A percentile compares a stretch with the other conserved stretches of the same genome.
phyloP scores from a whole-genome alignment of 2,888 invertebrate genomes.

The Drosophila setosimentum region DNA sequence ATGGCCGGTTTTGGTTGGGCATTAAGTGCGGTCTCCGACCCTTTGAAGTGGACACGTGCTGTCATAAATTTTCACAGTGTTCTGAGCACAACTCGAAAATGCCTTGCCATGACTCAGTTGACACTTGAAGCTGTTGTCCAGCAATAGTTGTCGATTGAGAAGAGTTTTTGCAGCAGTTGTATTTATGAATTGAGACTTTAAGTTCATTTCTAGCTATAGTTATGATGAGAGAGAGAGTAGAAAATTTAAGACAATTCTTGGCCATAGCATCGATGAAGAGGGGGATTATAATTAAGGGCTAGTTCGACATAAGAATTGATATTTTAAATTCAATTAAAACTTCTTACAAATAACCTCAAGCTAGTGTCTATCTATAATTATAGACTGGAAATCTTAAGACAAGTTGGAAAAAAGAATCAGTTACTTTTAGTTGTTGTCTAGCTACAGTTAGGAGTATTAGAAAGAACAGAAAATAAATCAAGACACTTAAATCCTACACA shows the following conservation, averaged over 20 bases:
- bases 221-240: neutral
- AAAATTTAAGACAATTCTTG: neutral
- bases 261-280: neutral
- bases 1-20: slow-evolving; percentile 41
- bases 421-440: neutral
- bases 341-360: neutral
- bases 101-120: slow-evolving; percentile 18
- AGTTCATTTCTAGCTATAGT: neutral
- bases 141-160: slow-evolving; percentile 22
- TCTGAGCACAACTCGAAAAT: slow-evolving; percentile 26
- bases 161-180: too few species aligned
- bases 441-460: accelerated
- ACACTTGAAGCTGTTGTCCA: slow-evolving; percentile 22
- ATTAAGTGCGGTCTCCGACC: slow-evolving; percentile 67
- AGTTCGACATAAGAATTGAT: neutral
- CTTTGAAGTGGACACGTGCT: slow-evolving; percentile 73
- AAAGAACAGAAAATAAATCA: neutral
- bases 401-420: neutral
- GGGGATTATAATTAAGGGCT: neutral
- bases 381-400: neutral
- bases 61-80: slow-evolving; percentile 66
- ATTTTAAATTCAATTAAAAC: neutral
- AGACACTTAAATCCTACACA: neutral
- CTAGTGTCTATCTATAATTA: neutral
- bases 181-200: neutral